Base-by-base conservation (phyloP, 2,888 invertebrate genomes). In the Lobophora halterata region DNA sequence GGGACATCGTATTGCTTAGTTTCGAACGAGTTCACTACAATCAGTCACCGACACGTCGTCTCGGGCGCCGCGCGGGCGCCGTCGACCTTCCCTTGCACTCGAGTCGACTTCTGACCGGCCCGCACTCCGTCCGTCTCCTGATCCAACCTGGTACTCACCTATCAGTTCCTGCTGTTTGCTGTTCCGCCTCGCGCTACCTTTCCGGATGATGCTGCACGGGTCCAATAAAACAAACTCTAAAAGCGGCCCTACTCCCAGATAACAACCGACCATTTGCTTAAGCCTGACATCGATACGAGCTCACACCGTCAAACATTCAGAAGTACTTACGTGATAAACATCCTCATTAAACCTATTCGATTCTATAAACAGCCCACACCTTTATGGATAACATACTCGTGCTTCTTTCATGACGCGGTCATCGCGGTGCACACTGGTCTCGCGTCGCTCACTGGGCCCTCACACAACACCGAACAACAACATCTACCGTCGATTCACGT, bases 361-460 rank as follows among this genome's bases (percentile, higher is more conserved):
- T 77, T 78, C 71, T 76, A 81, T 81, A 79, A 78, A 80, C 79
- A 79, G 78, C 81, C 85, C 81, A 83, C 79, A 82, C 83, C 81
- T 80, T 85, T 70, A 76, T 66, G 73, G 69, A 73, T 75, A 74
- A 72, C 68, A 7, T 7, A 25, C 1, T 3, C 16, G 8, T 20
- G 8, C 19, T 23, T n/a, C n/a, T n/a, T n/a, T n/a, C n/a, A n/a
- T n/a, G n/a, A n/a, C n/a, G n/a, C 71, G 57, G 66, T 71, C 68
- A 79, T 72, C 77, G n/a, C 59, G 57, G 70, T 66, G 66, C 70
- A 3, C 17, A 17, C 17, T 17, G 17, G 68, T 70, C 69, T 58
- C 58, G 68, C n/a, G 62, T 42, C 52, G 60, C 55, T 57, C 55
- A 60, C 59, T 54, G 69, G 62, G 31, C 43, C 21, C 31, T 33